Evolutionary conservation across 2,888 invertebrate species (phyloP).

Genomic region (Himalopsyche japonica): DNA sequence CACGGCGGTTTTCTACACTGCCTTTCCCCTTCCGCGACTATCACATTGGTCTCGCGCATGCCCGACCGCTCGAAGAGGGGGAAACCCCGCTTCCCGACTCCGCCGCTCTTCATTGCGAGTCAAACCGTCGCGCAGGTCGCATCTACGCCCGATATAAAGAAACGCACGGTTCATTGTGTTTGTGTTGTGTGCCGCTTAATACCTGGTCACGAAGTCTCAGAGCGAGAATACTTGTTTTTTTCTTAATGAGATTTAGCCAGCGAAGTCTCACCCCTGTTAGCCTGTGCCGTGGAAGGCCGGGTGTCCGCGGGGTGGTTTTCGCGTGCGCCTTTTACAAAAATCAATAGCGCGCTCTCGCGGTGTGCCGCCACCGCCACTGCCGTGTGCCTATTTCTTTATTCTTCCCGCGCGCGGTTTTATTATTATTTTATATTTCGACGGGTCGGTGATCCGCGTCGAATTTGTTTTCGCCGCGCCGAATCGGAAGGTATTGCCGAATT

Average conservation of each 20-base stretch:
- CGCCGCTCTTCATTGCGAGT: conserved; percentile 20
- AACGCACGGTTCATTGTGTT: not conserved
- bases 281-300: conserved; percentile 6
- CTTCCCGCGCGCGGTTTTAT: conserved; percentile 12
- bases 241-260: not conserved
- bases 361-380: conserved; percentile 14
- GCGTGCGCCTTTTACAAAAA: conserved; percentile 33
- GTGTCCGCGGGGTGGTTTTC: conserved; percentile 8
- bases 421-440: not conserved
- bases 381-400: conserved; percentile 35
- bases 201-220: not conserved
- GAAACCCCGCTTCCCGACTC: not conserved
- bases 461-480: not conserved
- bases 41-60: not conserved
- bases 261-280: not conserved
- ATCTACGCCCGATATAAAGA: not conserved
- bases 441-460: conserved; percentile 3
- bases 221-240: not conserved
- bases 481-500: not conserved
- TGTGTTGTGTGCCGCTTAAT: conserved; percentile 18
- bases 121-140: conserved; percentile 45
- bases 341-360: conserved; percentile 36
- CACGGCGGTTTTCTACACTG: not conserved
- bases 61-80: not conserved
- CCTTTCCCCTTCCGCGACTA: conserved; percentile 2